Percentiles rank a stretch among this genome's conserved stretches.
phyloP scores from a whole-genome alignment of 2,797 vertebrate genomes.

The Fratercula arctica region DNA sequence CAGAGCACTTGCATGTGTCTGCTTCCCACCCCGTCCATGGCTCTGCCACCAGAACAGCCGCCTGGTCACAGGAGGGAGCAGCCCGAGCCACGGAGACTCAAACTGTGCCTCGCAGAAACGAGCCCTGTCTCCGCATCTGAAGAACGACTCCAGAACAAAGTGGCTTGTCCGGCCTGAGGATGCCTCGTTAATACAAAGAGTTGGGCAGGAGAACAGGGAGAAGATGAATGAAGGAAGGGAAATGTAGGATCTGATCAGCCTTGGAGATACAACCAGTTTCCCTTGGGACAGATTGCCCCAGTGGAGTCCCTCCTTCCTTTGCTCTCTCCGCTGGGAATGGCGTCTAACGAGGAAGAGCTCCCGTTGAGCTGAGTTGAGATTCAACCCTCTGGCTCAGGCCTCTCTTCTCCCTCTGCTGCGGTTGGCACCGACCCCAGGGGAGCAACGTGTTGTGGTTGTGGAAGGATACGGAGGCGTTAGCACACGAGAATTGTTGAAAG shows the following conservation, averaged over 20 bases:
- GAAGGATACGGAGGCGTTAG: background rate
- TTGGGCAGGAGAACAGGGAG: background rate
- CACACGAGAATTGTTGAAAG: background rate
- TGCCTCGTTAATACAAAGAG: background rate
- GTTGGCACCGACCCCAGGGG: background rate
- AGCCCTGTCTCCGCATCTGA: background rate
- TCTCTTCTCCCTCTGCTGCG: background rate
- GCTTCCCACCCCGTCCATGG: background rate
- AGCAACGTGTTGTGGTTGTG: background rate
- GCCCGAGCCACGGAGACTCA: background rate
- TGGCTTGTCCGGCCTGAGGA: background rate
- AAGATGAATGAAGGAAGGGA: background rate
- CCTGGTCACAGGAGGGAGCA: background rate
- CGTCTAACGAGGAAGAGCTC: background rate
- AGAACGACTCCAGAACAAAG: background rate
- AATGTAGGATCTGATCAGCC: background rate
- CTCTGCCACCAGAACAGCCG: background rate
- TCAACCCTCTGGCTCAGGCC: background rate
- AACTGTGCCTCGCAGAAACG: accelerated
- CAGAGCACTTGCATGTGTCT: accelerated
- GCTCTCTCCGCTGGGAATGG: background rate
- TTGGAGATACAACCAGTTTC: background rate
- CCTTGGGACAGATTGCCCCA: background rate
- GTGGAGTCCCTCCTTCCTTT: background rate
- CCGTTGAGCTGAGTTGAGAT: background rate